A percentile compares a stretch with the other conserved stretches of the same genome.
Conservation (phyloP, 1,140 invertebrate genomes). For the Diabrotica virgifera region DNA sequence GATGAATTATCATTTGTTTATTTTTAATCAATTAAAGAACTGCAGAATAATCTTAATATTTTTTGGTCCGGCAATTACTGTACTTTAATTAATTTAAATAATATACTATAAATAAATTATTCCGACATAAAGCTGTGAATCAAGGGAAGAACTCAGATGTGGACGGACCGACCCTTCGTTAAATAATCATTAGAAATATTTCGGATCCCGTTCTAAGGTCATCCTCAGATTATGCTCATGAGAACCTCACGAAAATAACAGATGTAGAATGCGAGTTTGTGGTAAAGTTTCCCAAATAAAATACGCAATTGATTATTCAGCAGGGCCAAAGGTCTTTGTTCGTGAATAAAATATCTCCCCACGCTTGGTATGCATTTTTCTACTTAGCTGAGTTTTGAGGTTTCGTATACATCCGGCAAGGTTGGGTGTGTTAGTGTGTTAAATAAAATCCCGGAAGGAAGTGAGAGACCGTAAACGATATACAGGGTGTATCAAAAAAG, state of each 20-base stretch:
- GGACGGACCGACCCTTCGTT: not conserved
- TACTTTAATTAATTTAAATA: too few relatives aligned
- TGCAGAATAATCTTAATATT: too few relatives aligned
- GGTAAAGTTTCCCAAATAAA: not conserved
- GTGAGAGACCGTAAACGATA: too few relatives aligned
- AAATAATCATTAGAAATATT: conserved; percentile 1
- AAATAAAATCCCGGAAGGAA: too few relatives aligned
- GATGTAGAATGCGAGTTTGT: conserved; percentile 2
- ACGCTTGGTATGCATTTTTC: not conserved
- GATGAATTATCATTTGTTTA: too few relatives aligned
- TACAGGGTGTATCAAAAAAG: too few relatives aligned
- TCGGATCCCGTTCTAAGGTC: not conserved
- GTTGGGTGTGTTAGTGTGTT: too few relatives aligned
- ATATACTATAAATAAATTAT: too few relatives aligned
- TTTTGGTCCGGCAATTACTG: too few relatives aligned
- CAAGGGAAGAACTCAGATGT: not conserved
- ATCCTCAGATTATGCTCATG: not conserved
- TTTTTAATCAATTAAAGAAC: too few relatives aligned
- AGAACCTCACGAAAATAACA: not conserved
- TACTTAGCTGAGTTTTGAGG: not conserved
- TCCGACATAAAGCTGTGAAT: too few relatives aligned
- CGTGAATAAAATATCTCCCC: conserved; percentile 1
- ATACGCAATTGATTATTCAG: conserved; percentile 2
- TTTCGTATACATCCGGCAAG: not conserved
- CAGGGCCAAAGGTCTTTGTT: not conserved